phyloP scores from a whole-genome alignment of 2,113 vertebrate genomes.

The Pygoscelis adeliae region DNA sequence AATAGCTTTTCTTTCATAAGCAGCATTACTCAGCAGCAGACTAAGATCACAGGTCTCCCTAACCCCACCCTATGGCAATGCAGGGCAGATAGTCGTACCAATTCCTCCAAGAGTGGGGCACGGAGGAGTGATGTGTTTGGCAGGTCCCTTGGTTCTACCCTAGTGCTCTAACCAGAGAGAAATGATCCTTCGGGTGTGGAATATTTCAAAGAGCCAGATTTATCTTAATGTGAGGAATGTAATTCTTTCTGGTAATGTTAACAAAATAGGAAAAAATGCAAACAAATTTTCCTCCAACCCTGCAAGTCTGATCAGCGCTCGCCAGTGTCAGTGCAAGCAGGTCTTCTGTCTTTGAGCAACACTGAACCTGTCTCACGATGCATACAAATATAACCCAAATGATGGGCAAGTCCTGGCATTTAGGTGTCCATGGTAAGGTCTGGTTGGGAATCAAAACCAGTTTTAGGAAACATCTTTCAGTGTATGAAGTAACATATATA shows the following conservation, averaged over 20 bases:
- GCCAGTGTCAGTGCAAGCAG: not conserved
- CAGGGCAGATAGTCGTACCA: not conserved
- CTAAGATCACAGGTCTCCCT: fast-evolving
- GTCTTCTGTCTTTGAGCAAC: not conserved
- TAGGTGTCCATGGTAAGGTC: not conserved
- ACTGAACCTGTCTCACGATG: not conserved
- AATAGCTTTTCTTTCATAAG: not conserved
- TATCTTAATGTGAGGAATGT: not conserved
- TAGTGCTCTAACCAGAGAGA: not conserved
- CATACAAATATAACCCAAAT: not conserved
- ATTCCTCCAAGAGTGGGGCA: fast-evolving
- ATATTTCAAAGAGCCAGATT: not conserved
- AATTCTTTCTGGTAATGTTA: not conserved
- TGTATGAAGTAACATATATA: not conserved
- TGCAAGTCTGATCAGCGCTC: not conserved
- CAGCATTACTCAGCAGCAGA: not conserved
- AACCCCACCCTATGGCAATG: fast-evolving
- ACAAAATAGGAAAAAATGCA: not conserved
- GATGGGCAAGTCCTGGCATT: not conserved
- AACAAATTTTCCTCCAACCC: not conserved
- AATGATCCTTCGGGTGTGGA: not conserved
- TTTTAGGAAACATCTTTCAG: not conserved
- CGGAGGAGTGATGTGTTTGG: fast-evolving
- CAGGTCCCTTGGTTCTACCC: not conserved
- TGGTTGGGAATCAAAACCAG: not conserved